Percentiles rank a stretch among this genome's conserved stretches.
Evolutionary conservation across 2,113 vertebrate species (phyloP).

Genomic region (Oryzias celebensis): DNA sequence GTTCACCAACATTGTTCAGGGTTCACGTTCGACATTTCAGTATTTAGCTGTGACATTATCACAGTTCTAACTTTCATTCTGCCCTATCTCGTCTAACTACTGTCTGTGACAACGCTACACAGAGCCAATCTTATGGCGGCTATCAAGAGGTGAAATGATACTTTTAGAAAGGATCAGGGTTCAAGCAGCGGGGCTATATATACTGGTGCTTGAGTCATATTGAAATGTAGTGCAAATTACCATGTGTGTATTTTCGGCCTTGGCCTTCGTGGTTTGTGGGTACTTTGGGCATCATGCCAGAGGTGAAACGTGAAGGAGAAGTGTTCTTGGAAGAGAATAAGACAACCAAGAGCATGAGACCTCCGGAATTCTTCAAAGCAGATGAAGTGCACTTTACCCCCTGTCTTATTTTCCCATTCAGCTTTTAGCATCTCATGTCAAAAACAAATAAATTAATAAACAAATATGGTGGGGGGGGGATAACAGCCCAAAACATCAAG

Average conservation of each 20-base stretch:
- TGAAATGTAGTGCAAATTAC: conserved; percentile 79
- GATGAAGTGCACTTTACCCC: conserved; percentile 79
- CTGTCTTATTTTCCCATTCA: conserved; percentile 72
- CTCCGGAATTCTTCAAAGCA: conserved; percentile 81
- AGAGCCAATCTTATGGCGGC: conserved; percentile 40
- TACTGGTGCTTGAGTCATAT: conserved; percentile 70
- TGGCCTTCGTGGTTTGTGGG: conserved; percentile 78
- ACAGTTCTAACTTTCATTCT: conserved; percentile 5
- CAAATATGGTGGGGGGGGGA: too few species aligned
- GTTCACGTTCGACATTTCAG: conserved; percentile 20
- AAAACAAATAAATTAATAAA: conserved; percentile 5
- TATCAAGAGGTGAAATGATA: conserved; percentile 60
- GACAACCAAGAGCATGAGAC: conserved; percentile 75
- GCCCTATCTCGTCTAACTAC: not conserved
- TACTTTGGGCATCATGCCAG: conserved; percentile 78
- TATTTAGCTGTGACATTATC: conserved; percentile 1
- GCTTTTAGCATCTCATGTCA: conserved; percentile 66
- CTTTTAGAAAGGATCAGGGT: conserved; percentile 60
- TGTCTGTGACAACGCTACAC: conserved; percentile 46
- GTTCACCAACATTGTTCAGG: conserved; percentile 6
- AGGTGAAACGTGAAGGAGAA: conserved; percentile 84
- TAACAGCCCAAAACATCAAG: too few species aligned
- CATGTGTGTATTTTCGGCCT: conserved; percentile 80
- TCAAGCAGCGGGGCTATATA: conserved; percentile 65
- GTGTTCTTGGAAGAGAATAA: conserved; percentile 82